A percentile compares a stretch with the other conserved stretches of the same genome.
These are phyloP conservation scores for Pyrgus malvae DNA, from an alignment of 2,888 invertebrate genomes.

Conservation along the genomic window DNA sequence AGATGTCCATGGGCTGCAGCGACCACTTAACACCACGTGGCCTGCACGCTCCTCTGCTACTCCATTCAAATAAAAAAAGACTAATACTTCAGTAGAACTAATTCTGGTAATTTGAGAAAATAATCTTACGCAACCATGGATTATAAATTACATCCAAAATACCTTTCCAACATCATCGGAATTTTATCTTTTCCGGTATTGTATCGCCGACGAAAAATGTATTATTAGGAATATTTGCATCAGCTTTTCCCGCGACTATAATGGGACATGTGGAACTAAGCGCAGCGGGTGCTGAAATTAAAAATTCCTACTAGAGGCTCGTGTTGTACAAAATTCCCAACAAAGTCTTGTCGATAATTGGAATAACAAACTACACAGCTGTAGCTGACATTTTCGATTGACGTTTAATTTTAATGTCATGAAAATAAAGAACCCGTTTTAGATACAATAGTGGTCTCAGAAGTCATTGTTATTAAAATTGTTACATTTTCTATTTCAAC, in stretches of 20 bases:
- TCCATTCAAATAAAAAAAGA: too few relatives aligned
- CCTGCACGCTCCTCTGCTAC: too few relatives aligned
- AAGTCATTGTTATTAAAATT: constrained; percentile 34
- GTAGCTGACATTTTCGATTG: constrained; percentile 66
- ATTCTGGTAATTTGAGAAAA: too few relatives aligned
- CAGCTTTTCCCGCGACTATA: constrained; percentile 15
- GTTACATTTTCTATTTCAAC: too few relatives aligned
- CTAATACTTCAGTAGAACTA: too few relatives aligned
- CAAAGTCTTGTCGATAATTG: constrained; percentile 68
- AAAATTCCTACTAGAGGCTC: constrained; percentile 50
- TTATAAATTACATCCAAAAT: too few relatives aligned
- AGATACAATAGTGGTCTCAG: constrained; percentile 42
- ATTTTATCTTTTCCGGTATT: too few relatives aligned
- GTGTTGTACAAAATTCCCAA: constrained; percentile 61
- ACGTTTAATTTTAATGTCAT: constrained; percentile 76
- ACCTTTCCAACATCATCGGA: too few relatives aligned
- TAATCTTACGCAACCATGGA: too few relatives aligned
- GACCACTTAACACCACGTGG: too few relatives aligned
- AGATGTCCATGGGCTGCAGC: too few relatives aligned
- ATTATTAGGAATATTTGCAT: constrained; percentile 23
- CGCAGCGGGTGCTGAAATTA: constrained; percentile 38
- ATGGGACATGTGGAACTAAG: constrained; percentile 12
- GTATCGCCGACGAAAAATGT: too few relatives aligned
- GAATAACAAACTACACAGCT: constrained; percentile 69
- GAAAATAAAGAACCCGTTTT: constrained; percentile 52